These are phyloP conservation scores for Ophion ellenae DNA, from an alignment of 2,888 invertebrate species.

Conservation along the genomic window DNA sequence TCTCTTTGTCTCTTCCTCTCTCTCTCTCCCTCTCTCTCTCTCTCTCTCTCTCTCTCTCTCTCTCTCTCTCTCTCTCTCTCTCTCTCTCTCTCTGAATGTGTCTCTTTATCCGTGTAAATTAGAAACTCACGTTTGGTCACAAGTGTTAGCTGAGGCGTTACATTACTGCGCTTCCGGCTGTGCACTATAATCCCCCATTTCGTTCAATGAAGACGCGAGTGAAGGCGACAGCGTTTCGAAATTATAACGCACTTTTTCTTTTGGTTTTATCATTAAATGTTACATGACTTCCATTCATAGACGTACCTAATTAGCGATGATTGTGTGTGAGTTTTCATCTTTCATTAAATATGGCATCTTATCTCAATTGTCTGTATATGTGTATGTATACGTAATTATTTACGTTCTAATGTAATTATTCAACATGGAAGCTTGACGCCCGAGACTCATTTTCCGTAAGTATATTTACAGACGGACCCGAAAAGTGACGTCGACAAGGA, in stretches of 20 bases:
- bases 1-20: not conserved
- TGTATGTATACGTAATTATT: too few relatives aligned
- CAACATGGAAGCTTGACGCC: too few relatives aligned
- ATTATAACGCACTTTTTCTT: not conserved
- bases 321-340: too few relatives aligned
- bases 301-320: too few relatives aligned
- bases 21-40: not conserved
- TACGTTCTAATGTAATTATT: too few relatives aligned
- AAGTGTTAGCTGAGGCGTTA: conserved; percentile 35
- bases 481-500: too few relatives aligned
- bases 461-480: too few relatives aligned
- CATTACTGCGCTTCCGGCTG: conserved; percentile 29
- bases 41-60: conserved; percentile 9
- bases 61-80: not conserved
- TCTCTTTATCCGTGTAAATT: conserved; percentile 41
- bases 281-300: not conserved
- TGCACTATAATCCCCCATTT: conserved; percentile 28
- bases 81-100: not conserved
- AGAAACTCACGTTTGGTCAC: conserved; percentile 57
- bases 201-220: conserved; percentile 11
- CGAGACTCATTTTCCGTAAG: too few relatives aligned
- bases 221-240: not conserved
- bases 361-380: too few relatives aligned
- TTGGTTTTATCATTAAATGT: not conserved
- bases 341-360: too few relatives aligned